These are phyloP conservation scores for Napeogenes inachia DNA, from an alignment of 2,888 invertebrate genomes.

Conservation along the genomic window DNA sequence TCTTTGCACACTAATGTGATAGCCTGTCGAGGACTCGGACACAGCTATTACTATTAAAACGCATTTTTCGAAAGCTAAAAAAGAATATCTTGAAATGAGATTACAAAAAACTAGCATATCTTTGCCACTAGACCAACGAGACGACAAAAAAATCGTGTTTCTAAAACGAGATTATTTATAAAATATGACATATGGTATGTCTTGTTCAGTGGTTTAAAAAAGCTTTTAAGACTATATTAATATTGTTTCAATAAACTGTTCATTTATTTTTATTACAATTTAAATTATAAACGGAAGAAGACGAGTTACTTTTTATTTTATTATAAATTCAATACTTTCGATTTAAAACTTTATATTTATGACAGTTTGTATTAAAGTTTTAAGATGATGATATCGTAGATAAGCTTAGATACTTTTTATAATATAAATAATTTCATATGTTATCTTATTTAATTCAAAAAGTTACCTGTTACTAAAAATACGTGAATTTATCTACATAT, in stretches of 20 bases:
- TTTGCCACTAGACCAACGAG: not conserved
- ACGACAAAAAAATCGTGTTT: conserved; percentile 11
- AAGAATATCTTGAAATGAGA: too few species aligned
- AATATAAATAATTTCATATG: too few species aligned
- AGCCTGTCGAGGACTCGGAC: too few species aligned
- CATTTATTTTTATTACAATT: conserved; percentile 22
- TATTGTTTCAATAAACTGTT: conserved; percentile 27
- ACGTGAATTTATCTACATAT: not conserved
- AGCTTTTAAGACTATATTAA: conserved; percentile 35
- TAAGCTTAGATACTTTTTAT: too few species aligned
- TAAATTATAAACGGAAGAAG: conserved; percentile 14
- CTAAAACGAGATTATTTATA: conserved; percentile 20
- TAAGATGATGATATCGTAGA: too few species aligned
- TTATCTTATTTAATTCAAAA: too few species aligned
- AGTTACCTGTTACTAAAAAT: not conserved
- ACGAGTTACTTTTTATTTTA: not conserved
- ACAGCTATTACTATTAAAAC: too few species aligned
- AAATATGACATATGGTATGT: conserved; percentile 38
- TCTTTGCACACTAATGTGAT: not conserved
- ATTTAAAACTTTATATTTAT: too few species aligned
- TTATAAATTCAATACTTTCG: too few species aligned
- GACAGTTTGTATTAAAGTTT: too few species aligned
- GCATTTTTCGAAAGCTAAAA: too few species aligned
- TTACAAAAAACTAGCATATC: too few species aligned
- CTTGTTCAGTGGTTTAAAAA: conserved; percentile 33